phyloP scores from a whole-genome alignment of 2,888 invertebrate genomes.

The Pseudoips prasinana region DNA sequence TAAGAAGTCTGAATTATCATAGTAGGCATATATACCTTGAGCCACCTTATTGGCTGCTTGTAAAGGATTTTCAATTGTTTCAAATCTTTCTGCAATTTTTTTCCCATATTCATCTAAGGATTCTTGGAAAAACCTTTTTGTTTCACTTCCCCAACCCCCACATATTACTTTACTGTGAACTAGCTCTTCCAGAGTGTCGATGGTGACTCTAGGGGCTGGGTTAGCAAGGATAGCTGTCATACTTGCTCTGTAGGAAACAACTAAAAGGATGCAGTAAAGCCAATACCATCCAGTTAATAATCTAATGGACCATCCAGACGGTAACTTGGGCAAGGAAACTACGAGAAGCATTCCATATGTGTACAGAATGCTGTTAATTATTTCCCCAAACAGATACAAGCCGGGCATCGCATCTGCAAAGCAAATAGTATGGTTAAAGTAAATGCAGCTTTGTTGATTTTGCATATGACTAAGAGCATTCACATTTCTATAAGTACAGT shows the following conservation, averaged over 20 bases:
- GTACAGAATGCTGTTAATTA: slow-evolving; percentile 88
- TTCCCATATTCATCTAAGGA: slow-evolving; percentile 86
- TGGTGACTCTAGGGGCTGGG: slow-evolving; percentile 89
- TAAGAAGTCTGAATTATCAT: slow-evolving; percentile 88
- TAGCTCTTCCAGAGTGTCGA: slow-evolving; percentile 88
- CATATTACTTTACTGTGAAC: slow-evolving; percentile 84
- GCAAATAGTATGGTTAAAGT: slow-evolving; percentile 19
- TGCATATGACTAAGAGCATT: slow-evolving; percentile 3
- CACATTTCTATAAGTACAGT: too few species aligned
- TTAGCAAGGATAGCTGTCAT: slow-evolving; percentile 92
- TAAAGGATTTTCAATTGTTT: slow-evolving; percentile 82
- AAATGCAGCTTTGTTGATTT: slow-evolving; percentile 1
- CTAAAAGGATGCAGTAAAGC: slow-evolving; percentile 90
- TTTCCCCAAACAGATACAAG: slow-evolving; percentile 87
- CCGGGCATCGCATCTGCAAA: slow-evolving; percentile 74
- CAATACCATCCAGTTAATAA: slow-evolving; percentile 94
- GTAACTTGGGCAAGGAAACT: slow-evolving; percentile 89
- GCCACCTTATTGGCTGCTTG: slow-evolving; percentile 86
- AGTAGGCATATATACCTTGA: slow-evolving; percentile 88
- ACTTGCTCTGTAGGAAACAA: slow-evolving; percentile 91
- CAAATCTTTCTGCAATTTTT: slow-evolving; percentile 85
- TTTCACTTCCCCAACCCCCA: slow-evolving; percentile 88
- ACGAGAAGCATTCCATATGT: slow-evolving; percentile 91
- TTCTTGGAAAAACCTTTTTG: slow-evolving; percentile 85
- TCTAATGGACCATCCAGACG: slow-evolving; percentile 90